Evolutionary conservation across 30 jellyfish, hydroid and myxozoan genomes (phyloP).

Genomic region (Aurelia aurita complex sp. Pacific): DNA sequence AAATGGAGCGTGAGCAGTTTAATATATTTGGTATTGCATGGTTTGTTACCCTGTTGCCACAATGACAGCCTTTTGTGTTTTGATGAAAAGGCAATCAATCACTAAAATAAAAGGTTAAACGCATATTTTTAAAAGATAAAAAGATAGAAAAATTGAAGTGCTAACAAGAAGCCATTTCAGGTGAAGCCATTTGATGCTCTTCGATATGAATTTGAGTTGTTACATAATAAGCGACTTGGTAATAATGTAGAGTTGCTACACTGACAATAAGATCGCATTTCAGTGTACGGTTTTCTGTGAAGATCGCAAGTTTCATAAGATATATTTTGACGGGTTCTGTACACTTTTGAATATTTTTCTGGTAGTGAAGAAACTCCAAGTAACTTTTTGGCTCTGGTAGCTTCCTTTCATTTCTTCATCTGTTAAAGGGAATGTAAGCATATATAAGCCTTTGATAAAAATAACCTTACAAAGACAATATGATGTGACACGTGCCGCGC

Average conservation of each 20-base stretch:
- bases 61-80: neutral
- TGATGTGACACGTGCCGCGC: no score
- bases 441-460: no score
- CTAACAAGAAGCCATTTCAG: slow-evolving; percentile 3
- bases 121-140: slow-evolving; percentile 3
- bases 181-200: slow-evolving; percentile 1
- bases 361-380: neutral
- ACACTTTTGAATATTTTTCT: neutral
- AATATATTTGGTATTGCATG: no score
- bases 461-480: no score
- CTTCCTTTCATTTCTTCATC: no score
- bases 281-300: slow-evolving; percentile 2
- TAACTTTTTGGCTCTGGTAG: no score
- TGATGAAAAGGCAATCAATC: neutral
- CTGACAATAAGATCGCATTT: neutral
- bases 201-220: neutral
- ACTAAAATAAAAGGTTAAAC: neutral
- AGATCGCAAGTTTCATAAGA: neutral
- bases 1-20: no score
- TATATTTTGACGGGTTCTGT: neutral
- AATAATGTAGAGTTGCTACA: neutral
- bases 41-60: slow-evolving; percentile 3
- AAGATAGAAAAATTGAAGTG: neutral
- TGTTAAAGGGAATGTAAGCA: no score
- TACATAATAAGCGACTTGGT: slow-evolving; percentile 2